Conservation (phyloP, 2,113 vertebrate genomes). For the Motacilla alba region DNA sequence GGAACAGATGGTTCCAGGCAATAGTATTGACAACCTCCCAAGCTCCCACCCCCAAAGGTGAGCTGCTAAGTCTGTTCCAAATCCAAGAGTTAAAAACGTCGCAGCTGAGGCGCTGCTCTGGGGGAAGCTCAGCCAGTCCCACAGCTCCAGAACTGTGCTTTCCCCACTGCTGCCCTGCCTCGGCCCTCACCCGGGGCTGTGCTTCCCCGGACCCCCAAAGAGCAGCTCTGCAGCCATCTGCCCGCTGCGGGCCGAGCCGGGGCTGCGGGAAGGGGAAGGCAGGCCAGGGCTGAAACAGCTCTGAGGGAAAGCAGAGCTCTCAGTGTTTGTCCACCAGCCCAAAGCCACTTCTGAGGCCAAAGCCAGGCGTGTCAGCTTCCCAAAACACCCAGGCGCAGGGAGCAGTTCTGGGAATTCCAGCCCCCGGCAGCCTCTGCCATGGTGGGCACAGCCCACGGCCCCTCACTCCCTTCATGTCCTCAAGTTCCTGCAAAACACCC, state of each 20-base stretch:
- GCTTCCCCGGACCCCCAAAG: neutral
- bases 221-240: neutral
- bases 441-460: neutral
- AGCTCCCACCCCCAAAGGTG: conserved; percentile 57
- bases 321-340: neutral
- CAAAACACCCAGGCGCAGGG: neutral
- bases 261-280: neutral
- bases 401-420: neutral
- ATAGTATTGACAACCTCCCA: conserved; percentile 39
- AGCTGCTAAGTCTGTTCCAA: conserved; percentile 32
- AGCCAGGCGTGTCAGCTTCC: neutral
- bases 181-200: neutral
- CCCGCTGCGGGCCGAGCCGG: fast-evolving
- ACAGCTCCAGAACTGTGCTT: neutral
- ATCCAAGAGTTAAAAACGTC: neutral
- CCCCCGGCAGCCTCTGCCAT: neutral
- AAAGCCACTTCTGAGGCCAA: neutral
- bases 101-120: neutral
- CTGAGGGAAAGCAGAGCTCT: neutral
- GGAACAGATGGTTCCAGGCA: conserved; percentile 55
- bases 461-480: neutral
- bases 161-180: neutral
- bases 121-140: neutral
- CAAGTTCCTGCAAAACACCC: neutral
- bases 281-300: fast-evolving